phyloP scores from a whole-genome alignment of 2,797 vertebrate genomes.

The Chelonia mydas region DNA sequence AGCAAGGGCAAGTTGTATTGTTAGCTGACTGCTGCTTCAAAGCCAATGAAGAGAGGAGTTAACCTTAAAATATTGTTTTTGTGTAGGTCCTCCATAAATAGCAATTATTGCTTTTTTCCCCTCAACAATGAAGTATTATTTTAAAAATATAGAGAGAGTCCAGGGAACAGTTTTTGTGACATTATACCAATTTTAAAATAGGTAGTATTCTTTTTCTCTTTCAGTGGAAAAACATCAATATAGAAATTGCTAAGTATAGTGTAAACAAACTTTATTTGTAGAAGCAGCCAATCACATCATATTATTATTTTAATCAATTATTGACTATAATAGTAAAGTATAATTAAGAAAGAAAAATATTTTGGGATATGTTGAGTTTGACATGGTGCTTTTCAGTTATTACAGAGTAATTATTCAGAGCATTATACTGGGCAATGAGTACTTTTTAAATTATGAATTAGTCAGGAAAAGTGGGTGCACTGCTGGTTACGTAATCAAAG shows the following conservation, averaged over 20 bases:
- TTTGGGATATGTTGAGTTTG: neutral
- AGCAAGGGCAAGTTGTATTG: conserved; percentile 50
- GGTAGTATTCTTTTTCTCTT: conserved; percentile 3
- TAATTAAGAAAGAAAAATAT: neutral
- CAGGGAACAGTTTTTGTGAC: neutral
- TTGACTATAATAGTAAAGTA: neutral
- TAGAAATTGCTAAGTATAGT: neutral
- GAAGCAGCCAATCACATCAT: conserved; percentile 17
- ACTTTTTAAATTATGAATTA: neutral
- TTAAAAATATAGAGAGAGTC: neutral
- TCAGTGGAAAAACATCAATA: neutral
- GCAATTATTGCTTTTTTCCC: conserved; percentile 27
- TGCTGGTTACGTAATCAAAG: conserved; percentile 52
- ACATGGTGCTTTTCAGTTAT: neutral
- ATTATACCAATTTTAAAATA: neutral
- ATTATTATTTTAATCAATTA: neutral
- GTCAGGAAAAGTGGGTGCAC: neutral
- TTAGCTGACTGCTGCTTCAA: conserved; percentile 69
- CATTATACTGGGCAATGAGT: neutral
- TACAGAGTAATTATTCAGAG: neutral
- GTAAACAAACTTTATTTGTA: conserved; percentile 34
- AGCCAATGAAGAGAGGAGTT: conserved; percentile 49
- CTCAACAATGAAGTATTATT: conserved; percentile 25
- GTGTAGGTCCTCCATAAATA: neutral
- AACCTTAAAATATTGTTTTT: conserved; percentile 25